Evolutionary conservation across 2,113 vertebrate species (phyloP), one percentile per base, ranked within the genome.

Genomic region (Dipodomys merriami): DNA sequence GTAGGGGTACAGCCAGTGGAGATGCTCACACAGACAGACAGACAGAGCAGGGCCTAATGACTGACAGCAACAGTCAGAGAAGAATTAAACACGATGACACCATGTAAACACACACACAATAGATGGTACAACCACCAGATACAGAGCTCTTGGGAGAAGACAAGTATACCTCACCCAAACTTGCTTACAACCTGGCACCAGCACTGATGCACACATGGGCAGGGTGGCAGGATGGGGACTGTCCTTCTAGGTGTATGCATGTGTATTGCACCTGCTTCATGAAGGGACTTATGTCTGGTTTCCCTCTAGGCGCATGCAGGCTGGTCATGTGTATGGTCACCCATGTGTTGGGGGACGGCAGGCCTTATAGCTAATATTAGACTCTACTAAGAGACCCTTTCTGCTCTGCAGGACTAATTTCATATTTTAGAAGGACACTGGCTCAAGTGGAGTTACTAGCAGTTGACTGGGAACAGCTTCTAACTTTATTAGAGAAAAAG

Each of bases 11-110:
- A 71, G 69, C 67, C 33, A 77, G 57, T 64, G 62, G 46, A 93
- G 64, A 85, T 27, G 18, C 49, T 11, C 49, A 49, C 12, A 90
- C 64, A 72, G 23, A 90, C 68, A 84, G 73, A 94, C 27, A 91
- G 27, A 86, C 10, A 49, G n/a, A 73, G 35, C 74, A 81, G 53
- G 57, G 44, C 44, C 92, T 81, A n/a, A 64, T 91, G 68, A 83
- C 76, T 5, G 39, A 88, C 76, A 68, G 77, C 65, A 94, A 49
- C 53, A 64, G 57, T 62, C 44, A 76, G 30, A 8, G n/a, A 86
- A 87, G 53, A 88, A 73, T 83, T 90, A 91, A 92, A 89, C 72
- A 91, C 68, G 53, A 73, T 39, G 67, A 91, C 6, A 87, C 13
- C 5, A 8, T 74, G 49, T 49, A 49, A 49, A 49, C 49, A 49